Conservation (phyloP, 2,888 invertebrate genomes). For the Drosophila pseudotalamancana region DNA sequence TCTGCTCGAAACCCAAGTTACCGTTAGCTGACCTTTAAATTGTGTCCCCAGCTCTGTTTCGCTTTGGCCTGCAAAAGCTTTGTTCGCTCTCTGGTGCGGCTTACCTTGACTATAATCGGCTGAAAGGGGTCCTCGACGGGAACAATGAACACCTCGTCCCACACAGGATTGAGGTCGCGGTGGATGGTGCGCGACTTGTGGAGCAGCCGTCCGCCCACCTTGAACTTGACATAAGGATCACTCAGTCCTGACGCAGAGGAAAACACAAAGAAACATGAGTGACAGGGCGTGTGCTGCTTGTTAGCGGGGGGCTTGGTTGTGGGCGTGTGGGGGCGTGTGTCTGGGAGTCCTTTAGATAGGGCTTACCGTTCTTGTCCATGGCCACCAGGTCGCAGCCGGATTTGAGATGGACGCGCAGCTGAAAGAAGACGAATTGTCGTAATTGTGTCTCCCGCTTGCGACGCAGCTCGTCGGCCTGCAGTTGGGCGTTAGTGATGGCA, state of each 20-base stretch:
- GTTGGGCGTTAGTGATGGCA: conserved; percentile 33
- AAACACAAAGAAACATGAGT: conserved; percentile 45
- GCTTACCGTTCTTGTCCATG: conserved; percentile 96
- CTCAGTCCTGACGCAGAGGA: conserved; percentile 90
- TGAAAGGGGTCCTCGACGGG: conserved; percentile 96
- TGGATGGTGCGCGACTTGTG: conserved; percentile 98
- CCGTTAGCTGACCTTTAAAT: too few relatives aligned
- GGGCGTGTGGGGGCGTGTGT: neutral
- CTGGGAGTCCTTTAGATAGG: neutral
- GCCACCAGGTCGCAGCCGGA: conserved; percentile 95
- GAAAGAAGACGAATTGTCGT: conserved; percentile 95
- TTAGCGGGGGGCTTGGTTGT: neutral
- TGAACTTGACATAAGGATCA: conserved; percentile 99
- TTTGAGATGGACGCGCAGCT: conserved; percentile 94
- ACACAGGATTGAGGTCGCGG: conserved; percentile 97
- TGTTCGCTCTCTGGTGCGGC: conserved; percentile 3
- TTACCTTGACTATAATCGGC: conserved; percentile 93
- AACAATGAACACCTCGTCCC: conserved; percentile 98
- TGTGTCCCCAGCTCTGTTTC: too few relatives aligned
- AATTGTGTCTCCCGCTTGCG: conserved; percentile 90
- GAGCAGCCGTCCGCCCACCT: conserved; percentile 92
- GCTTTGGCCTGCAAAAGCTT: neutral
- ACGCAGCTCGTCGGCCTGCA: conserved; percentile 88
- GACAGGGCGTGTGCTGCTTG: conserved; percentile 7
- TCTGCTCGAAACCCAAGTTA: neutral